Base-by-base conservation (phyloP, 2,797 vertebrate genomes). In the Dromococcyx pavoninus region DNA sequence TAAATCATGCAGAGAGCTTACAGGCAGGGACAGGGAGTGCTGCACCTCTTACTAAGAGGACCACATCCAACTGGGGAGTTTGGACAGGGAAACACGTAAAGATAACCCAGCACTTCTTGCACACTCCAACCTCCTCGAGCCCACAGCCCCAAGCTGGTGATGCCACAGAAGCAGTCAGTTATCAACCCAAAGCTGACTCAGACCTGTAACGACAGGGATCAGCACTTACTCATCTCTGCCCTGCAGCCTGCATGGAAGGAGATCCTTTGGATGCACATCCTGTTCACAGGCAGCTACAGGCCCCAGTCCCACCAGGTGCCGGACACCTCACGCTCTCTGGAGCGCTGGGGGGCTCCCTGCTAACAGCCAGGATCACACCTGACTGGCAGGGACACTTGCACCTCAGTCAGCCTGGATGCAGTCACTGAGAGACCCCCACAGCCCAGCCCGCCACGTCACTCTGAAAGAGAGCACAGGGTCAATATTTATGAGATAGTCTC, bases 321-420 rank as follows among this genome's bases (percentile, higher is more conserved):
- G 0, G 35, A 1, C 24, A 61, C 37, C 41, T 39, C 4, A n/a
- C n/a, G n/a, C n/a, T n/a, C n/a, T n/a, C n/a, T n/a, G n/a, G n/a
- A n/a, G n/a, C n/a, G n/a, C n/a, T n/a, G 19, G 48, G 27, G 54
- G 23, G 19, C 24, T 43, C 35, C 0, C 1, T 7, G 8, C 19
- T 6, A 13, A 44, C 64, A 53, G 37, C 39, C 10, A 1, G 30
- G n/a, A 17, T 43, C 48, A 13, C 22, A 7, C 11, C 33, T 15
- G 28, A 4, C 57, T 27, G 6, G 17, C 53, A 56, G 16, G 18
- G 30, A 17, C 70, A 21, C 28, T 9, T 5, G 1, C 3, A 14
- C 24, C 66, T 69, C 25, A 2, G 1, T 9, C 18, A 7, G 2
- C 4, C 16, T 23, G 56, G 22, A 74, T 39, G 28, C 33, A 11